A percentile compares a stretch with the other conserved stretches of the same genome.
Evolutionary conservation across 2,113 vertebrate genomes (phyloP).

Genomic region (Myotis yumanensis): DNA sequence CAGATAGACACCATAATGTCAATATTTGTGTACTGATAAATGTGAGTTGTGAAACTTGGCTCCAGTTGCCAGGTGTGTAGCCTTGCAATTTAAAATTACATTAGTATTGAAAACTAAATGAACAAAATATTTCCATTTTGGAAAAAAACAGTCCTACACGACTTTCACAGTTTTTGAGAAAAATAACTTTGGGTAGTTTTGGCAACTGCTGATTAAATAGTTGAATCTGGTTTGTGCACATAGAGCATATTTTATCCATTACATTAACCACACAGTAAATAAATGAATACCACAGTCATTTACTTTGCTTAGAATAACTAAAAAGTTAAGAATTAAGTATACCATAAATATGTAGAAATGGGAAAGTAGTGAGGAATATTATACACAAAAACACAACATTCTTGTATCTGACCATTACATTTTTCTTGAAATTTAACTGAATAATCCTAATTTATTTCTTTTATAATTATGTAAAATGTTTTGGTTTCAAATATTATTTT

Average conservation of each 20-base stretch:
- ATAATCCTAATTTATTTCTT: conserved; percentile 43
- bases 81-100: conserved; percentile 57
- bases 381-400: conserved; percentile 14
- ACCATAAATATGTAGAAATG: conserved; percentile 39
- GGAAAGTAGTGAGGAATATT: background rate
- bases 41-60: conserved; percentile 62
- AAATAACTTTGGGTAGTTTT: conserved; percentile 59
- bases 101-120: conserved; percentile 58
- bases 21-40: conserved; percentile 49
- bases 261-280: conserved; percentile 59
- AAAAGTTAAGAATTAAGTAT: conserved; percentile 48
- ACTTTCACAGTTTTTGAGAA: conserved; percentile 56
- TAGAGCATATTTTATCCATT: conserved; percentile 51
- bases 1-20: conserved; percentile 34
- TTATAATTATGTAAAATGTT: background rate
- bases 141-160: background rate
- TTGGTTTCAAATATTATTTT: conserved; percentile 47
- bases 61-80: conserved; percentile 27
- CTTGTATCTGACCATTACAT: background rate
- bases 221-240: conserved; percentile 59
- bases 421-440: conserved; percentile 20
- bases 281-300: conserved; percentile 60
- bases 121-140: conserved; percentile 53
- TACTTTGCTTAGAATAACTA: conserved; percentile 57
- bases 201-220: conserved; percentile 63